Evolutionary conservation across 2,888 invertebrate genomes (phyloP), one percentile per base, ranked within the genome.

Genomic region (Coenonympha glycerion): DNA sequence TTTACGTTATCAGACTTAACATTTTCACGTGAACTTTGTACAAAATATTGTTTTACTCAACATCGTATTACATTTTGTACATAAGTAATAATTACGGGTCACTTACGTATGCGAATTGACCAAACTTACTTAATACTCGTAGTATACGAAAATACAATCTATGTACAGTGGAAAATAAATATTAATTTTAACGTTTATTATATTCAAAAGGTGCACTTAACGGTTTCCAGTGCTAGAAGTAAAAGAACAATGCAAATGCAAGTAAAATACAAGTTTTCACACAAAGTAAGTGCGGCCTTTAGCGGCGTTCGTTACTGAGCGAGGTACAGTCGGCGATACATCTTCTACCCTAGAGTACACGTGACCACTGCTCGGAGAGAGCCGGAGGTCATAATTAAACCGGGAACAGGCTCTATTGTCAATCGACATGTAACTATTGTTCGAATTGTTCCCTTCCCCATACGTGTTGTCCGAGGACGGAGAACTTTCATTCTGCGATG

Each of bases 341-440:
- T 87, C 87, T 44, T 87, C 87, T 62, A 87, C 87, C 73, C 87
- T 81, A 67, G 87, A 87, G 73, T 87, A 87, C 64, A 86, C 85
- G 78, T 87, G 87, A 78, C 87, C 86, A 66, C 74, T 85, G 70
- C 79, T 81, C 59, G 87, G 87, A 68, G 87, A 85, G 53, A 83
- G 77, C 85, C 85, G 72, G 64, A 86, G 79, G 85, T 87, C 87
- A 81, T 86, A 86, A 87, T 87, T 87, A 86, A 86, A 85, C 71
- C 87, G 85, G 68, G 86, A 78, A 80, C 86, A 86, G 70, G 77
- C 76, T 68, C 82, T 82, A 72, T 86, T 85, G 70, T 91, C 91
- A 64, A 91, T 91, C 58, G 91, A 91, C 78, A 91, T 90, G 79
- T 91, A 91, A 83, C 91, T 91, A 77, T 91, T 91, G 77, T 90